Base-by-base conservation (phyloP, 2,888 invertebrate species). In the Meliscaeva auricollis region DNA sequence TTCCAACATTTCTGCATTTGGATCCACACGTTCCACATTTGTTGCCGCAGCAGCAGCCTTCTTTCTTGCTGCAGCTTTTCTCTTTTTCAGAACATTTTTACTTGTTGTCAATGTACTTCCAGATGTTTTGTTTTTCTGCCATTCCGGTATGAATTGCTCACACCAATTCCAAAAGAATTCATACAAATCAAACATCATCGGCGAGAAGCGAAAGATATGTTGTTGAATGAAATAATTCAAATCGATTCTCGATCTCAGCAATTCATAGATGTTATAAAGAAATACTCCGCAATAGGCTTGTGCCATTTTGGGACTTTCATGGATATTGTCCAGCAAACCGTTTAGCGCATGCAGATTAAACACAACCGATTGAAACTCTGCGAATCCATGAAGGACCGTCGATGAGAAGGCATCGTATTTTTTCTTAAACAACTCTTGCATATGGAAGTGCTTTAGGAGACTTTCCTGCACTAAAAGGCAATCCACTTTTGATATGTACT, bases 251-350 rank as follows among this genome's bases (percentile, higher is more conserved):
- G 93, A 93, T 81, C 93, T 94, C 60, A 96, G 93, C 91, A 94
- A 94, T 32, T 92, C 91, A 77, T 94, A 94, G 30, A 96, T 91
- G 92, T 97, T 97, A 88, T 96, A 97, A 0, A 96, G 90, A 91
- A 96, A 95, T 0, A 96, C 95, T 0, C 97, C 96, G 91, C 96
- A 95, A 87, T 94, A 96, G 83, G 94, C 93, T 88, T 94, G 94
- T n/a, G 94, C 94, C 89, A 95, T 93, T 44, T 93, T 91, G 48
- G 94, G 93, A 87, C 92, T 91, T 41, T 93, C 89, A 89, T 94
- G 94, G 0, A 95, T 95, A 76, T 91, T 93, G 75, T 93, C 92
- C 66, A 96, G 93, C 46, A 97, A 89, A 0, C 92, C 93, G 92
- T 97, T 97, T 9, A 97, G 87, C 0, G 90, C 89, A 46, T 89